phyloP scores from a whole-genome alignment of 2,888 invertebrate species.

The Hypselothyrea guttata region DNA sequence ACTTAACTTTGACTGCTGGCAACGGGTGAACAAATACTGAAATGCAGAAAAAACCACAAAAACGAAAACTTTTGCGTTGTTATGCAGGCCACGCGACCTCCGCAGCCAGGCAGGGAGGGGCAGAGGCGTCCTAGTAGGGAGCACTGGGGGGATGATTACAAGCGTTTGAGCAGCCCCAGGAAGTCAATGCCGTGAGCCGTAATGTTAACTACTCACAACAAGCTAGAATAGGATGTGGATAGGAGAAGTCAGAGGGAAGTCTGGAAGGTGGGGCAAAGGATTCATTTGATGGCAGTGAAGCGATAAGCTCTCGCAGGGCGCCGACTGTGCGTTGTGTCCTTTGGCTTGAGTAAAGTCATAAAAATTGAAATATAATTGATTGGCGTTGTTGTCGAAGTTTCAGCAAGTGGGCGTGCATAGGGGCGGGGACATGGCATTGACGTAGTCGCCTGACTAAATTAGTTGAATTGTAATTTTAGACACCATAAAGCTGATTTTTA shows the following conservation, averaged over 20 bases:
- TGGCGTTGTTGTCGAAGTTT: slow-evolving; percentile 54
- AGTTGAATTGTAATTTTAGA: slow-evolving; percentile 59
- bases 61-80: slow-evolving; percentile 8
- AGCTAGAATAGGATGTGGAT: background rate
- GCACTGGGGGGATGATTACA: background rate
- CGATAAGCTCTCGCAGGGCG: slow-evolving; percentile 63
- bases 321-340: slow-evolving; percentile 27
- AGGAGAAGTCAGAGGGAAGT: background rate
- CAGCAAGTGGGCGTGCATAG: background rate
- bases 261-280: background rate
- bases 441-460: slow-evolving; percentile 65
- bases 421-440: slow-evolving; percentile 37
- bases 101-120: background rate
- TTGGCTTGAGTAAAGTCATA: slow-evolving; percentile 50
- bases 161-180: too few relatives aligned
- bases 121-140: too few relatives aligned
- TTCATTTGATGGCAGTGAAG: slow-evolving; percentile 42
- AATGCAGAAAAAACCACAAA: background rate
- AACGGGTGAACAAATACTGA: slow-evolving; percentile 6
- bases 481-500: slow-evolving; percentile 50
- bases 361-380: slow-evolving; percentile 77
- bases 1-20: slow-evolving; percentile 31
- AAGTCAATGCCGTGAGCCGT: slow-evolving; percentile 2
- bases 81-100: slow-evolving; percentile 3
- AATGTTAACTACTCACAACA: slow-evolving; percentile 9